Conservation (phyloP, 2,888 invertebrate species). For the Neoscelio sp. region DNA sequence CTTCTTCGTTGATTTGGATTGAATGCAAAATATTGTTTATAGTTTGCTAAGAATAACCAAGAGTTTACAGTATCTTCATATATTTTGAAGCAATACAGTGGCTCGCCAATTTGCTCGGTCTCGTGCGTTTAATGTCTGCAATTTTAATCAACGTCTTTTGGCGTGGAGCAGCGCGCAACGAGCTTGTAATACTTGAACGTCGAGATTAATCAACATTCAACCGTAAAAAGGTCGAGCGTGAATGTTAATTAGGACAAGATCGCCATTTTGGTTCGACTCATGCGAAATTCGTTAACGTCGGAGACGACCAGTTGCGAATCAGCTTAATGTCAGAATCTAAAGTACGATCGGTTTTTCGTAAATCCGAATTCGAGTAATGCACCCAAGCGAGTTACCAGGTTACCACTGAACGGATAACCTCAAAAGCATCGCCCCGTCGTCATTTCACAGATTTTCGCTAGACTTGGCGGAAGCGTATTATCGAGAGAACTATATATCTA, state of each 20-base stretch:
- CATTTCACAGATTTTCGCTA: slow-evolving; percentile 54
- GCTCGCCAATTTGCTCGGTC: slow-evolving; percentile 41
- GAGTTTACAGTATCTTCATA: slow-evolving; percentile 26
- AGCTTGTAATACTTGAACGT: slow-evolving; percentile 40
- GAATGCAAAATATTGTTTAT: slow-evolving; percentile 43
- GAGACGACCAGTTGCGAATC: slow-evolving; percentile 18
- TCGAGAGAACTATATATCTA: slow-evolving; percentile 32
- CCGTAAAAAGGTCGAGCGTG: slow-evolving; percentile 54
- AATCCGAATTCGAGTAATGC: slow-evolving; percentile 37
- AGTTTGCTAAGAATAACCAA: slow-evolving; percentile 42
- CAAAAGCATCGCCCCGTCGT: slow-evolving; percentile 48
- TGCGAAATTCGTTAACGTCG: slow-evolving; percentile 45
- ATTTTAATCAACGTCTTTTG: slow-evolving; percentile 64
- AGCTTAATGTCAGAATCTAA: slow-evolving; percentile 40
- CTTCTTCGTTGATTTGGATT: no score
- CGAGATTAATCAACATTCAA: slow-evolving; percentile 58
- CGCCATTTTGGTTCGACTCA: slow-evolving; percentile 21
- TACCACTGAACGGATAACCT: slow-evolving; percentile 39
- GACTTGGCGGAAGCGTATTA: slow-evolving; percentile 61
- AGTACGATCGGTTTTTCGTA: slow-evolving; percentile 47
- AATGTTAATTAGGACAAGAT: slow-evolving; percentile 60
- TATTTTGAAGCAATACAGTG: slow-evolving; percentile 3
- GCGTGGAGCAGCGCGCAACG: slow-evolving; percentile 4
- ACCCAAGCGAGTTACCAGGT: slow-evolving; percentile 28
- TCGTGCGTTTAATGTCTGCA: slow-evolving; percentile 50